Conservation (phyloP, 2,113 vertebrate species). For the Agapornis roseicollis region DNA sequence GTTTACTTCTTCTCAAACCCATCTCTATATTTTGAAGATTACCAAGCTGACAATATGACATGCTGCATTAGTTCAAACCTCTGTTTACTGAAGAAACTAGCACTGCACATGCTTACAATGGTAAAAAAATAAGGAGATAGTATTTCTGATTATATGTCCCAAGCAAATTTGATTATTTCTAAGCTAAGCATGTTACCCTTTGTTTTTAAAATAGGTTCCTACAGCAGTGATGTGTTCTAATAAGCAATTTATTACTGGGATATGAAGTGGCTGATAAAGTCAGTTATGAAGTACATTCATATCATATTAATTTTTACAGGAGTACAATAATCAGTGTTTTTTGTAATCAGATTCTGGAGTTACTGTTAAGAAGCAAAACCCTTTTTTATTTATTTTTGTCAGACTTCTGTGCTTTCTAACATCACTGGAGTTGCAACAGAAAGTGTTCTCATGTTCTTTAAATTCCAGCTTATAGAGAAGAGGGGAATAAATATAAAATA, state of each 20-base stretch:
- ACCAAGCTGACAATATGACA: constrained; percentile 3
- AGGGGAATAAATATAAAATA: neutral
- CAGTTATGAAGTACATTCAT: neutral
- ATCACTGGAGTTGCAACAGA: neutral
- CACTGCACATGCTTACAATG: neutral
- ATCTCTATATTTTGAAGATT: constrained; percentile 7
- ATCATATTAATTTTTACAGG: rapidly evolving
- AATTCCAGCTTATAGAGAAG: neutral
- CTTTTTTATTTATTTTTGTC: neutral
- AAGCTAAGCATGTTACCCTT: neutral
- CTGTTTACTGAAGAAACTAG: neutral
- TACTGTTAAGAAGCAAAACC: neutral
- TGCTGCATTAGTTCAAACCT: constrained; percentile 34
- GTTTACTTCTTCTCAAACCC: constrained; percentile 43
- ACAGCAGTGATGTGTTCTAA: neutral
- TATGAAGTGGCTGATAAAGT: neutral
- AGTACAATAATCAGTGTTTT: neutral
- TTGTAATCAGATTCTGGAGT: neutral
- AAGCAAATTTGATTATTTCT: neutral
- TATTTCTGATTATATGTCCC: neutral
- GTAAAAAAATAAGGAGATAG: neutral
- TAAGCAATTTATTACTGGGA: neutral
- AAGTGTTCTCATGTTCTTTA: neutral
- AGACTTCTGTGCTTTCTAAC: neutral
- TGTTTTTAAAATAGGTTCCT: neutral